Percentiles rank a stretch among this genome's conserved stretches.
Evolutionary conservation across 2,113 vertebrate species (phyloP).

Genomic region (Phaethon lepturus): DNA sequence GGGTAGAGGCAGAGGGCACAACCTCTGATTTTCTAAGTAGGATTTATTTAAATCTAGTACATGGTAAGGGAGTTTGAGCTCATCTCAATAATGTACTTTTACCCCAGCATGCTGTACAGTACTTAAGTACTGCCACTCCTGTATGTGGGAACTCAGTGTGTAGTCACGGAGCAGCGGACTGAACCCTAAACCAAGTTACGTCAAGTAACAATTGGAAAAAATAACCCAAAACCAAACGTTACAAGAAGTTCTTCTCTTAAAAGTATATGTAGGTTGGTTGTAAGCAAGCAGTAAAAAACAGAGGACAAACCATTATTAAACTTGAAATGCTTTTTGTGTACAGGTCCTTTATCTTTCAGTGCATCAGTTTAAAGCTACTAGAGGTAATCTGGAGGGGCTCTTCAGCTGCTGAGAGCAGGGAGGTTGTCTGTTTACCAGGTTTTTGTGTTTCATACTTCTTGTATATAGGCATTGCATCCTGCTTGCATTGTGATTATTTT

Average conservation of each 20-base stretch:
- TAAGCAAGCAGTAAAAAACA: background rate
- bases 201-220: background rate
- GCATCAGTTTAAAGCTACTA: background rate
- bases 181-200: background rate
- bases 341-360: background rate
- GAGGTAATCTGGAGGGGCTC: background rate
- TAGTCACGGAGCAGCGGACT: background rate
- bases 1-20: background rate
- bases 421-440: background rate
- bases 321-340: background rate
- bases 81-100: background rate
- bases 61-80: background rate
- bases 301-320: background rate
- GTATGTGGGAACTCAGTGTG: background rate
- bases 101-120: background rate
- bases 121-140: background rate
- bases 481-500: background rate
- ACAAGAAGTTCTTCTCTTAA: background rate
- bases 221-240: background rate
- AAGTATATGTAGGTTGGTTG: background rate
- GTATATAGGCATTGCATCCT: background rate
- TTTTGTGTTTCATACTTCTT: background rate
- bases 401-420: background rate
- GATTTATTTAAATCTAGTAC: background rate
- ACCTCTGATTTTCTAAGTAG: background rate